Percentiles rank a stretch among this genome's conserved stretches.
These are phyloP conservation scores for Spatulosminthurus flaviceps DNA, from an alignment of 2,888 invertebrate genomes.

Conservation along the genomic window DNA sequence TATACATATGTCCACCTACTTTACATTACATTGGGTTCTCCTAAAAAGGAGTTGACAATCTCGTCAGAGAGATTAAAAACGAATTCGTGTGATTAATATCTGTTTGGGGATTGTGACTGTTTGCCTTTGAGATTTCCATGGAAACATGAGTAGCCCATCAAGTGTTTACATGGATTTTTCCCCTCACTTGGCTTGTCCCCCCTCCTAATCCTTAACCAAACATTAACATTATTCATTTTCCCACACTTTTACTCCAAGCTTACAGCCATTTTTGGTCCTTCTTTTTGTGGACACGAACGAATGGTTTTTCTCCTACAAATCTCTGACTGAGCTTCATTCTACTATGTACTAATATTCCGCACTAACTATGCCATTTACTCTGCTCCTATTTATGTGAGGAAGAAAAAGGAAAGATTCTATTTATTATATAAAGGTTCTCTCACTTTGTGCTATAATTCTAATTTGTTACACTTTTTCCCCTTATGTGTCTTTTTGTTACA, in stretches of 20 bases:
- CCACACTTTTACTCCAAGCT: constrained; percentile 54
- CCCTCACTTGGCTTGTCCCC: constrained; percentile 23
- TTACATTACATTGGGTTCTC: constrained; percentile 27
- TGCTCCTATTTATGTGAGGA: no score
- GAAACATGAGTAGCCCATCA: constrained; percentile 60
- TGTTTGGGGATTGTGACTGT: constrained; percentile 57
- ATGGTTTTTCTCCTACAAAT: neutral
- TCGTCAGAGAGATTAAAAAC: constrained; percentile 54
- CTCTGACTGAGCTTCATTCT: neutral
- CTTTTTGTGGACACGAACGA: constrained; percentile 47
- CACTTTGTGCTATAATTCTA: no score
- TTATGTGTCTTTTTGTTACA: no score
- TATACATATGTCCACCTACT: constrained; percentile 40
- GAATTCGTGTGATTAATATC: constrained; percentile 62
- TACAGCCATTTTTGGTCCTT: constrained; percentile 50
- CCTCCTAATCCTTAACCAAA: constrained; percentile 54
- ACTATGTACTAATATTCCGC: no score
- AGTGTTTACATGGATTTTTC: constrained; percentile 54
- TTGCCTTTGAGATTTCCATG: constrained; percentile 57
- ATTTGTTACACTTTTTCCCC: no score
- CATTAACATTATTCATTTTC: constrained; percentile 55
- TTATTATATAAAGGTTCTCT: no score
- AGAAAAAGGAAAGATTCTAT: no score
- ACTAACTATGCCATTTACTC: no score
- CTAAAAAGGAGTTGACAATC: constrained; percentile 52